Evolutionary conservation across 1,140 invertebrate species (phyloP), one percentile per base, ranked within the genome.

Genomic region (Drosophila lini): DNA sequence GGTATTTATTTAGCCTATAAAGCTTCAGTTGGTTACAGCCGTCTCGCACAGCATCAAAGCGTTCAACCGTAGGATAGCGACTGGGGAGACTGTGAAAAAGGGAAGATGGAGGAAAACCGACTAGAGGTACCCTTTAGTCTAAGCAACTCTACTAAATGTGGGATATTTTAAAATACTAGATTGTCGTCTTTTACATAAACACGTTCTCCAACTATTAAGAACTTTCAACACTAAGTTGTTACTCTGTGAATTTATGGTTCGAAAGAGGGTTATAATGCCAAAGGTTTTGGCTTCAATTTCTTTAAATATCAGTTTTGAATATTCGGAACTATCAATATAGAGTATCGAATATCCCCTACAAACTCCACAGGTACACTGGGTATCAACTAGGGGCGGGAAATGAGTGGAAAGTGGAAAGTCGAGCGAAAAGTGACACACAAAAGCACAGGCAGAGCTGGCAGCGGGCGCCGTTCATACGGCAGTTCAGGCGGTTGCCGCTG

Each of bases 1-100:
- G 70, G 80, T 89, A 89, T 89, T 89, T 89, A 89, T 84, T 84
- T 89, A 84, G 84, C 84, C 84, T 84, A 89, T 89, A 89, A 89
- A 89, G 78, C 83, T 85, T 65, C 83, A 82, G 75, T 85, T 75
- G 83, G 79, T 79, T 76, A 79, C 74, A 78, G 64, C 41, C 73
- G 32, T 58, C 61, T 67, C 74, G 61, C 74, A 78, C 74, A 78
- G 64, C 74, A 62, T 69, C 74, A 78, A 78, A 78, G 74, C 74
- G 57, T 60, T 76, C 74, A 69, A 58, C 57, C 58, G 56, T 45
- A 57, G 57, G 19, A 79, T 22, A 68, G 50, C 52, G 13, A 41
- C 55, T 32, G 74, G 58, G 64, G 80, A 78, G 52, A 57, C 45
- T 38, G 62, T 64, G 64, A 69, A 78, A 79, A 74, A 73, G 31